Evolutionary conservation across 1,140 invertebrate genomes (phyloP).

Genomic region (Cydia pomonella): DNA sequence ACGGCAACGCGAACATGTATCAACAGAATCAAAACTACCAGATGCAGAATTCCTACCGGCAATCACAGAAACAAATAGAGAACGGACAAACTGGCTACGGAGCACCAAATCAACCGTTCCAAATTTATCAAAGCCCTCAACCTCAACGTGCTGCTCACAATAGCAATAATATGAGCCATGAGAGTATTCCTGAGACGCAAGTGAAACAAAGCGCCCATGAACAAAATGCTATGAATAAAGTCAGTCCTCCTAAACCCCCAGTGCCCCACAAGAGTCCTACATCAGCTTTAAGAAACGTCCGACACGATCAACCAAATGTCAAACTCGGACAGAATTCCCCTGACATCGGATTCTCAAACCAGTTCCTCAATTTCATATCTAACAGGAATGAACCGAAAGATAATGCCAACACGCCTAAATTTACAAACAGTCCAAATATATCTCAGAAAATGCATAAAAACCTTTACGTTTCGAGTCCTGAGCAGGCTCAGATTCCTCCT

Average conservation of each 20-base stretch:
- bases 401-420: constrained; percentile 78
- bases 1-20: constrained; percentile 63
- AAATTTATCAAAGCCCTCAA: constrained; percentile 72
- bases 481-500: constrained; percentile 77
- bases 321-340: constrained; percentile 67
- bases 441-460: constrained; percentile 81
- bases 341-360: constrained; percentile 75
- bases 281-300: constrained; percentile 68
- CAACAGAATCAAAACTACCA: constrained; percentile 56
- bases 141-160: constrained; percentile 43
- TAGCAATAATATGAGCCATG: constrained; percentile 45
- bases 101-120: constrained; percentile 59
- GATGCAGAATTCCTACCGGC: constrained; percentile 66
- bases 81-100: constrained; percentile 52
- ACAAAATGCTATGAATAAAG: constrained; percentile 55
- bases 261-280: constrained; percentile 65
- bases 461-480: constrained; percentile 79
- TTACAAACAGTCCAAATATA: constrained; percentile 77
- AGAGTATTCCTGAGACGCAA: constrained; percentile 46
- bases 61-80: constrained; percentile 58
- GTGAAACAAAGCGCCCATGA: constrained; percentile 48
- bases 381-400: constrained; percentile 79
- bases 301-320: constrained; percentile 72
- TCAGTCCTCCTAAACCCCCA: constrained; percentile 50
- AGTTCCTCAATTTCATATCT: constrained; percentile 77